Percentiles rank a stretch among this genome's conserved stretches.
phyloP scores from a whole-genome alignment of 2,888 invertebrate genomes.

The Mythimna impura region DNA sequence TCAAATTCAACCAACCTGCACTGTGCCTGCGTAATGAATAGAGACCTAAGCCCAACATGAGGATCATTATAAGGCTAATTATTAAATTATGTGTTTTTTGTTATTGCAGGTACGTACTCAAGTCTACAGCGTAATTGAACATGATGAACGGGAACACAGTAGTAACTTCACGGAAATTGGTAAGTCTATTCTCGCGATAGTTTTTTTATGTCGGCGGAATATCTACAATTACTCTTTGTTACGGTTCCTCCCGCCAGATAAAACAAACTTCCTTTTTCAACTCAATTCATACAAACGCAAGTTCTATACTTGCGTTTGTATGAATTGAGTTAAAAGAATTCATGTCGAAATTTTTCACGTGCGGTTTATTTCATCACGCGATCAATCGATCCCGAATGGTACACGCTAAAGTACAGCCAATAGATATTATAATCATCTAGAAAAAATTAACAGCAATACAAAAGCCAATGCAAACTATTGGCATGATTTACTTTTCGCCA shows the following conservation, averaged over 20 bases:
- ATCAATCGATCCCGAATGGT: not conserved
- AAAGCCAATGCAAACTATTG: not conserved
- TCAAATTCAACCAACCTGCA: too few species aligned
- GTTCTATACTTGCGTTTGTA: not conserved
- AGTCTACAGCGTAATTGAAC: conserved; percentile 3
- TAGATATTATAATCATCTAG: not conserved
- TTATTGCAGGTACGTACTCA: conserved; percentile 39
- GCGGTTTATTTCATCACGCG: not conserved
- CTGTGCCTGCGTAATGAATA: too few species aligned
- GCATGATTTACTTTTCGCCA: too few species aligned
- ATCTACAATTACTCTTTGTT: not conserved
- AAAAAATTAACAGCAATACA: not conserved
- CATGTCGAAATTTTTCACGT: not conserved
- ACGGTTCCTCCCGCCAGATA: not conserved
- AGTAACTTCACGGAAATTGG: not conserved
- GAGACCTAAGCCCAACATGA: too few species aligned
- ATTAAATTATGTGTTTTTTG: not conserved
- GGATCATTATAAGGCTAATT: too few species aligned
- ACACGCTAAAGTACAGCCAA: not conserved
- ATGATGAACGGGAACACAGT: conserved; percentile 3
- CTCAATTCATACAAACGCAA: too few species aligned
- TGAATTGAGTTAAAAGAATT: not conserved
- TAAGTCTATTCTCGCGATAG: not conserved
- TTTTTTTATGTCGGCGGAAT: not conserved
- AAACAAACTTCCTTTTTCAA: too few species aligned